Base-by-base conservation (phyloP, 2,888 invertebrate genomes). In the Yponomeuta plumbellus region DNA sequence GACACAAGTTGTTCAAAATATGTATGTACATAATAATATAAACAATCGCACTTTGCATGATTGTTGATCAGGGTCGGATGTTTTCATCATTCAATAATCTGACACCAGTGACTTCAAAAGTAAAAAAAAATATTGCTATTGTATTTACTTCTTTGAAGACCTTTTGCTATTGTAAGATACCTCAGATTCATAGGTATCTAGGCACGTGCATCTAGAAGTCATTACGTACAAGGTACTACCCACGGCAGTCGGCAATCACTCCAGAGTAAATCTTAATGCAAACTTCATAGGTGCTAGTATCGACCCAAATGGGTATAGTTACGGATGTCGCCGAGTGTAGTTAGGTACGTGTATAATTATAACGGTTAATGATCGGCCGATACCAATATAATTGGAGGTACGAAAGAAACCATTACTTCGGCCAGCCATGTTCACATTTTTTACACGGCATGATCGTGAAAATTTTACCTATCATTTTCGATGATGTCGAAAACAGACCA, bases 341-440 rank as follows among this genome's bases (percentile, higher is more conserved):
- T 5, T 34, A 34, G 34, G 34, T 34, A 34, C 34, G 34, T 68
- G 67, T 66, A 65, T 65, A 66, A 66, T 64, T 58, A 39, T 62
- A 68, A 44, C 61, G 61, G 59, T 22, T 22, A 61, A 44, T 44
- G 40, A 56, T 68, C 70, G 63, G 69, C 71, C 65, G 68, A 69
- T 66, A 68, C 65, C 62, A 65, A 71, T 70, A 66, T 69, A 69
- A 73, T 76, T 71, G 66, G 72, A 67, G 2, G 2, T 1, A 21
- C 58, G 21, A 58, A 20, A 58, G 58, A 58, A 58, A 58, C 8
- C 21, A 22, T 58, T 58, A 58, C 22, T 22, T 22, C 21, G 11
- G 58, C 22, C 58, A 20, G 22, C 11, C 20, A 58, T 58, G 58
- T 23, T 59, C 23, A 59, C 22, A 22, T 59, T 59, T 59, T 59